Evolutionary conservation across 2,888 invertebrate species (phyloP), one percentile per base, ranked within the genome.

Genomic region (Cepaea hortensis): DNA sequence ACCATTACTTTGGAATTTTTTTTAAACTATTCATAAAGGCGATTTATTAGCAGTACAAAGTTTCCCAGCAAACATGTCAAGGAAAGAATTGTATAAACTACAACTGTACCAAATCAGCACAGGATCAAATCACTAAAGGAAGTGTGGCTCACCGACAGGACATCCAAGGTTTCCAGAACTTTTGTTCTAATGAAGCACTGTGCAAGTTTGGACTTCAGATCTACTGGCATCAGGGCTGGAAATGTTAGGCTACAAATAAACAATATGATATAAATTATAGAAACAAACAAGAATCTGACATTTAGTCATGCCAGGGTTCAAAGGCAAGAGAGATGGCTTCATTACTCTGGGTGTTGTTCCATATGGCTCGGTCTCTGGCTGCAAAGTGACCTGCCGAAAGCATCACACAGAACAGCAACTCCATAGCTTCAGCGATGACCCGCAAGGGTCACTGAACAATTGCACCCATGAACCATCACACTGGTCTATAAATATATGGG

Each of bases 141-240:
- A 68, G n/a, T 18, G 18, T 11, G 55, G 68, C 65, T 75, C 72
- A 88, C 85, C 70, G 55, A 70, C 4, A 88, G 13, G 18, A 84
- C 84, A 70, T 82, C 62, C n/a, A 86, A n/a, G 72, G 62, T 73
- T 9, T 72, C 55, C n/a, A 87, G 55, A 80, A 23, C 72, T 75
- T 84, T 79, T 7, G 50, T 72, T 48, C 23, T 48, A 20, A 87
- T 62, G 48, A 87, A 13, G 72, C 87, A 84, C 75, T 87, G 87
- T 9, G 80, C 70, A 13, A 84, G 80, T 20, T 87, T 87, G 0
- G 79, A 87, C 72, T 65, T 84, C 68, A 87, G 61, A 23, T 87
- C 87, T 3, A 87, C 61, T 20, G 87, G 87, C 87, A 87, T 87
- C 46, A 84, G 20, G n/a, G 48, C 9, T n/a, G 87, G 86, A 18